Base-by-base conservation (phyloP, 2,797 vertebrate genomes). In the Gymnopithys bicolor region DNA sequence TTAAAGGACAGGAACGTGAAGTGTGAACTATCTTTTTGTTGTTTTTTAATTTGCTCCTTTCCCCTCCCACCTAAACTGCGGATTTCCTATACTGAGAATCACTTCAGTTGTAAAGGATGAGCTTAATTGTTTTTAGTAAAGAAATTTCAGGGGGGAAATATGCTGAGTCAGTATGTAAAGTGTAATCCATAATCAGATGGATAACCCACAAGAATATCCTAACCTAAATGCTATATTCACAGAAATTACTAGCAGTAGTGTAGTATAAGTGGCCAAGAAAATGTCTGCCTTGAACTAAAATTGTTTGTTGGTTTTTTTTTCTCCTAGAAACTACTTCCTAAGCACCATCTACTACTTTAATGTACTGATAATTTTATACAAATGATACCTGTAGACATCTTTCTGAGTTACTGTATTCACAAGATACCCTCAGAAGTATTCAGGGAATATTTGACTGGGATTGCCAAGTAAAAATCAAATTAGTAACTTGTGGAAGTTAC, bases 371-470 rank as follows among this genome's bases (percentile, higher is more conserved):
- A 64, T 66, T 73, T 84, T 18, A 45, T 5, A 73, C 7, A 45
- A 46, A 66, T 45, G 3, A 76, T 15, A 58, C 4, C 28, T 25
- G 19, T 0, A 49, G 9, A 35, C 0, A 0, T 62, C 14, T n/a
- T 46, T 37, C 33, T 22, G 28, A 73, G 8, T 21, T 69, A 48
- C 22, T 45, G 10, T 9, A 59, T 13, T 48, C n/a, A 73, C 14
- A 62, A 27, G 73, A 64, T 9, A 84, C 5, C 2, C 22, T 32
- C 69, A 45, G 17, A 81, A 73, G 33, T 49, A 45, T 73, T 60
- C 52, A 84, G 49, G 51, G 11, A 58, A 25, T 19, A 80, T 37
- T 55, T 84, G 18, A 37, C 37, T 33, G 25, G 7, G 46, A 35
- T 33, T 58, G 23, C 7, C 33, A 84, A 41, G 15, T 46, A 5